phyloP scores from a whole-genome alignment of 2,797 vertebrate genomes.

The Trachurus trachurus region DNA sequence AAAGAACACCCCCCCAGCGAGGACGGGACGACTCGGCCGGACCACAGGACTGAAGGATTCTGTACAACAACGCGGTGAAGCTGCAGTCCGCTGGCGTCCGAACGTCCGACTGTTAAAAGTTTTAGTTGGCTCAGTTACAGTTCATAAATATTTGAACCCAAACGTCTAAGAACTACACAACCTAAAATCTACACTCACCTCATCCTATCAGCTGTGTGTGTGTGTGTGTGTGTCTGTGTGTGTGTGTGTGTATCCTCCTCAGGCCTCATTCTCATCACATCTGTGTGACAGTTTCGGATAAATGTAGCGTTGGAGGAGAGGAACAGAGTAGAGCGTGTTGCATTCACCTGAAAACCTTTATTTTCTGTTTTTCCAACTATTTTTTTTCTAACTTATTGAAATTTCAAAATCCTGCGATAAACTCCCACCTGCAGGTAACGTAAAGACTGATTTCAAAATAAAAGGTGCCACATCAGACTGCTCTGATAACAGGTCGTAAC shows the following conservation, averaged over 20 bases:
- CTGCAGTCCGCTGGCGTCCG: constrained; percentile 78
- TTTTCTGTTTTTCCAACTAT: no score
- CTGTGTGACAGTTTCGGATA: constrained; percentile 27
- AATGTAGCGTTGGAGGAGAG: background rate
- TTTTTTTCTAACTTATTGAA: no score
- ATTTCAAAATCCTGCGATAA: no score
- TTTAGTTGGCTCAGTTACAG: constrained; percentile 85
- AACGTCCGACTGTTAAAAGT: constrained; percentile 61
- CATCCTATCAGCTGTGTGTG: constrained; percentile 33
- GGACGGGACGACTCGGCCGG: constrained; percentile 15
- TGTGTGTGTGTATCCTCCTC: background rate
- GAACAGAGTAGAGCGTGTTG: no score
- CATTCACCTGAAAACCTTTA: no score
- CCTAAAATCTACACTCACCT: constrained; percentile 56
- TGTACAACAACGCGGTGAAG: constrained; percentile 75
- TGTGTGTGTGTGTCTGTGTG: no score
- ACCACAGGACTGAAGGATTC: constrained; percentile 59
- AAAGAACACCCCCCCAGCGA: constrained; percentile 17
- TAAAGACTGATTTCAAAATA: no score
- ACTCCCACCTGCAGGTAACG: no score
- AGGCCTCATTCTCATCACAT: constrained; percentile 25
- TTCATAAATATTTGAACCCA: constrained; percentile 76
- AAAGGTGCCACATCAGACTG: no score
- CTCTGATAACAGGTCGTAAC: no score
- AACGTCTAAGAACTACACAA: constrained; percentile 52